phyloP scores from a whole-genome alignment of 1,140 invertebrate genomes.

The Glossosoma conforme region DNA sequence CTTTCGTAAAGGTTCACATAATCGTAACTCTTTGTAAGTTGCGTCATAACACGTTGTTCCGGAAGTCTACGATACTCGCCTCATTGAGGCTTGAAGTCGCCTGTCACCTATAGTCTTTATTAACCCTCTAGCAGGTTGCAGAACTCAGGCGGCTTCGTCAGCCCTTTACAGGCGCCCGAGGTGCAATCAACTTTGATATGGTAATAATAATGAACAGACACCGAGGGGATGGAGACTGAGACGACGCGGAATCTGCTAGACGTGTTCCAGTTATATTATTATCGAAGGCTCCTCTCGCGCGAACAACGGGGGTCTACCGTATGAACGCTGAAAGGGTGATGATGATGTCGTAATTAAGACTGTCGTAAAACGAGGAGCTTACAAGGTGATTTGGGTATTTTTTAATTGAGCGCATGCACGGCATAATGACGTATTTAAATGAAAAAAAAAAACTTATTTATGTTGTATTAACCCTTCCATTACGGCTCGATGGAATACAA shows the following conservation, averaged over 20 bases:
- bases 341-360: too few species aligned
- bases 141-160: slow-evolving; percentile 17
- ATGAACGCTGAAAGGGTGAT: neutral
- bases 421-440: too few species aligned
- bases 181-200: slow-evolving; percentile 33
- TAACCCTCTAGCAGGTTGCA: slow-evolving; percentile 20
- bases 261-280: slow-evolving; percentile 31
- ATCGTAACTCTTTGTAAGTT: too few species aligned
- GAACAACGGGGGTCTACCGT: neutral
- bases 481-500: too few species aligned
- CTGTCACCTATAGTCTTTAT: slow-evolving; percentile 17
- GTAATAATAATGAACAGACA: slow-evolving; percentile 28
- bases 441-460: too few species aligned
- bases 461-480: too few species aligned
- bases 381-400: too few species aligned
- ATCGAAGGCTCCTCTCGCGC: slow-evolving; percentile 5
- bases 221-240: slow-evolving; percentile 7
- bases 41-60: too few species aligned
- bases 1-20: too few species aligned
- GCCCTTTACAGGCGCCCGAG: slow-evolving; percentile 20
- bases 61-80: too few species aligned
- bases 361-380: too few species aligned
- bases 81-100: neutral
- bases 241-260: slow-evolving; percentile 30
- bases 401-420: too few species aligned